Evolutionary conservation across 2,113 vertebrate species (phyloP), one percentile per base, ranked within the genome.

Genomic region (Malurus elegans): DNA sequence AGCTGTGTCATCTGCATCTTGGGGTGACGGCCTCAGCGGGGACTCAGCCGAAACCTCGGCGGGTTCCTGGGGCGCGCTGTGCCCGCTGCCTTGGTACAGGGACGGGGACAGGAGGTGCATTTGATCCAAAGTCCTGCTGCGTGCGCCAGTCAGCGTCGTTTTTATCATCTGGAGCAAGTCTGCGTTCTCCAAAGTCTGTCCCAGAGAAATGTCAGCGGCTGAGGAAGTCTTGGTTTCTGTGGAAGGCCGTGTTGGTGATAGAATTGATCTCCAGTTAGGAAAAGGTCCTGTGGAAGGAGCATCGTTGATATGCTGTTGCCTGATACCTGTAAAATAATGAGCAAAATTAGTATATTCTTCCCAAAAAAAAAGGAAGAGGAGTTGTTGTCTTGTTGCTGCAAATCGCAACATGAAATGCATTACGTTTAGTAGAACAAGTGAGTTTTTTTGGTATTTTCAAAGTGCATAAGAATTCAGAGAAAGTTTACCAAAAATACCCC

Each of bases 171-270:
- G 97, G 29, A 92, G 94, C 92, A 96, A 64, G 88, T 97, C 98
- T 19, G 96, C 94, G 5, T 98, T 98, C 80, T 97, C 97, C 64
- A 96, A 90, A 87, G 97, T 78, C 53, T 90, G 95, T 70, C 85
- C 95, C 84, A 94, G 91, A 72, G 91, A 95, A 72, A 97, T 92
- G 47, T 96, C 97, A 86, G 54, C 93, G 57, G 93, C 53, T 6
- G 92, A 97, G 86, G 97, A 97, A 96, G 97, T 97, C 91, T 90
- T 96, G 16, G 94, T 86, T 96, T 97, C 97, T 44, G 93, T 84
- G 85, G 97, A 98, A 98, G 98, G 97, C 98, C 94, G 92, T 97
- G 97, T 98, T 96, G 98, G 98, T 98, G 97, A 97, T 36, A 98
- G 87, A 75, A 95, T 61, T 95, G 96, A 86, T 92, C 93, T 98